Conservation (phyloP, 2,888 invertebrate species). For the Lymantria monacha region DNA sequence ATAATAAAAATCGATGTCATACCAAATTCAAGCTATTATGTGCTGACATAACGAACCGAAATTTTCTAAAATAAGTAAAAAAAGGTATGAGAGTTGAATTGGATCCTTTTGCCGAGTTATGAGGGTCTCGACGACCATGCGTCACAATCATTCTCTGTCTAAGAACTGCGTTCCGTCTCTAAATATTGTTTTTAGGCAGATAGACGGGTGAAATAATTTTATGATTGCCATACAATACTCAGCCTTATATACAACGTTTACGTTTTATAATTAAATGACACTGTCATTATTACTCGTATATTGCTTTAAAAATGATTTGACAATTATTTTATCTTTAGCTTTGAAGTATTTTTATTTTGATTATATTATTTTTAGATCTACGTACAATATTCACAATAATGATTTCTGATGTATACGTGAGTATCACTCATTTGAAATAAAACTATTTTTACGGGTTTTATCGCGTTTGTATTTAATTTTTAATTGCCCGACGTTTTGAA, state of each 20-base stretch:
- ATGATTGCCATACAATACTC: constrained; percentile 17
- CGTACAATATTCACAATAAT: background rate
- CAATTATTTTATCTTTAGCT: constrained; percentile 45
- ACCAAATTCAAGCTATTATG: constrained; percentile 27
- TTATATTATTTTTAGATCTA: constrained; percentile 12
- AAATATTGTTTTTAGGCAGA: constrained; percentile 55
- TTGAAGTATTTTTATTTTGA: constrained; percentile 41
- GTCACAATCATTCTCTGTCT: constrained; percentile 63
- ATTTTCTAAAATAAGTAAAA: constrained; percentile 43
- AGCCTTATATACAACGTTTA: constrained; percentile 10
- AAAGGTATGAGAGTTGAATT: constrained; percentile 41
- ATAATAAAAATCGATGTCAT: constrained; percentile 30
- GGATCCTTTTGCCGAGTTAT: constrained; percentile 47
- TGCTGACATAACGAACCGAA: constrained; percentile 32
- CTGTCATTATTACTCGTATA: constrained; percentile 15
- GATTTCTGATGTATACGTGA: too few relatives aligned
- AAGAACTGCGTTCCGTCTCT: constrained; percentile 44
- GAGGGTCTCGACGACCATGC: constrained; percentile 50
- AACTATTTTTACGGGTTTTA: too few relatives aligned
- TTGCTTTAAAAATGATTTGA: constrained; percentile 27
- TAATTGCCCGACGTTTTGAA: too few relatives aligned
- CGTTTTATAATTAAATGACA: constrained; percentile 11
- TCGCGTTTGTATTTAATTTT: too few relatives aligned
- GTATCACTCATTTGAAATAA: too few relatives aligned
- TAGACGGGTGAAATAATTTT: constrained; percentile 30